Evolutionary conservation across 2,797 vertebrate species (phyloP).

Genomic region (Antennarius maculatus): DNA sequence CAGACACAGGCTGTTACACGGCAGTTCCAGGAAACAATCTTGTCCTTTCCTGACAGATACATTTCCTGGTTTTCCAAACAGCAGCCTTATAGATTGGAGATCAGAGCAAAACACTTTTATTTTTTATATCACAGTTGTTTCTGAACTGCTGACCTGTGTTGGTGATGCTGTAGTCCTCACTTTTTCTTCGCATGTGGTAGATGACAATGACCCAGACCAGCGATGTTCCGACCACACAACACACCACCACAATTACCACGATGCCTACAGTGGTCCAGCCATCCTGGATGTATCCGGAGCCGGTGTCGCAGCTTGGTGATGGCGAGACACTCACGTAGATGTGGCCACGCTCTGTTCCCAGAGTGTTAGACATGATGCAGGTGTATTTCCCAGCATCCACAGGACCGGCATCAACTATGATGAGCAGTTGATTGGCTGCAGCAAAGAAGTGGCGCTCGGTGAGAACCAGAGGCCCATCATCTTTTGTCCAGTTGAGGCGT

Average conservation of each 20-base stretch:
- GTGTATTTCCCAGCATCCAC: constrained; percentile 94
- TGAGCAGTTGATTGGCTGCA: constrained; percentile 94
- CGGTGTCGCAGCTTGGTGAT: constrained; percentile 90
- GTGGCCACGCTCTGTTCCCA: constrained; percentile 93
- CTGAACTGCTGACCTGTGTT: constrained; percentile 89
- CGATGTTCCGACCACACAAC: constrained; percentile 98
- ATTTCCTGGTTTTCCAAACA: constrained; percentile 9
- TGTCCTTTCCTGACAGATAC: not conserved
- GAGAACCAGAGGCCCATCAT: constrained; percentile 89
- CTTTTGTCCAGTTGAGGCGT: constrained; percentile 96
- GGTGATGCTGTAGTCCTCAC: constrained; percentile 96
- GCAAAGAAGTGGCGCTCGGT: constrained; percentile 98
- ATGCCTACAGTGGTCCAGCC: constrained; percentile 96
- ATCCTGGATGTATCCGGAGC: constrained; percentile 81
- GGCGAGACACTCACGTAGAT: constrained; percentile 91
- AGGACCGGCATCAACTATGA: constrained; percentile 92
- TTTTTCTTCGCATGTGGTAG: constrained; percentile 95
- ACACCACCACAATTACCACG: constrained; percentile 97
- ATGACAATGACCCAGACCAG: constrained; percentile 99
- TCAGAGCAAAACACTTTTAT: not conserved
- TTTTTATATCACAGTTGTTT: not conserved
- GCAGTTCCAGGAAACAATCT: not conserved
- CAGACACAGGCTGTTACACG: constrained; percentile 21
- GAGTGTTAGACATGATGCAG: constrained; percentile 96
- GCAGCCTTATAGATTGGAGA: not conserved